Evolutionary conservation across 1,140 invertebrate genomes (phyloP).

Genomic region (Euborellia annulipes): DNA sequence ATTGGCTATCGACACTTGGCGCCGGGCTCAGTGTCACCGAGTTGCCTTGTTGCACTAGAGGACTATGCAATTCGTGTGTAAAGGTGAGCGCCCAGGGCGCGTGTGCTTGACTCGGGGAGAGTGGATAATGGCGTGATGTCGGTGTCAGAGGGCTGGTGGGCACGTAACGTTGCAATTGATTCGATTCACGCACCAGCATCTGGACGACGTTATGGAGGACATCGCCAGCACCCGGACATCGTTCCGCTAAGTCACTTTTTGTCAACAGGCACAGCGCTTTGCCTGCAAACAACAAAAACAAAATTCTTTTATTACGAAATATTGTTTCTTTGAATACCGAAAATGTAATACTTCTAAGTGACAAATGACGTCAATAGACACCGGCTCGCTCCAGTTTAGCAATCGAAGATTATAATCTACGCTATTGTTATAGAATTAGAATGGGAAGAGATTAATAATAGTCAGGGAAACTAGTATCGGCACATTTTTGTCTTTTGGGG

Average conservation of each 20-base stretch:
- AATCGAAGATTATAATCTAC: no score
- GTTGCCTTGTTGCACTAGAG: slow-evolving; percentile 46
- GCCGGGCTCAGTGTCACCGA: slow-evolving; percentile 80
- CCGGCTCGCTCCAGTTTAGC: no score
- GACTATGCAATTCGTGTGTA: slow-evolving; percentile 36
- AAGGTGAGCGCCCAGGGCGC: slow-evolving; percentile 35
- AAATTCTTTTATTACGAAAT: no score
- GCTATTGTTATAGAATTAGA: no score
- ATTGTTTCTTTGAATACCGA: no score
- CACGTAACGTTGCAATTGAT: slow-evolving; percentile 51
- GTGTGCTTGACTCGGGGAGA: slow-evolving; percentile 39
- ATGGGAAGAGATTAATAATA: no score
- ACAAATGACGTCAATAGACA: no score
- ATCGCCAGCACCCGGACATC: slow-evolving; percentile 82
- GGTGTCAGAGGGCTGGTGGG: slow-evolving; percentile 69
- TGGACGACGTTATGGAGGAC: slow-evolving; percentile 85
- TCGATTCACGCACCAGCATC: slow-evolving; percentile 67
- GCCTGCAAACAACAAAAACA: slow-evolving; percentile 33
- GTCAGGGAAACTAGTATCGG: no score
- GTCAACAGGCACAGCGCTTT: slow-evolving; percentile 82
- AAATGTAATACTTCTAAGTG: no score
- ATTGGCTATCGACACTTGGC: slow-evolving; percentile 72
- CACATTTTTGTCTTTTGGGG: no score
- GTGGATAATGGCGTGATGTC: slow-evolving; percentile 55
- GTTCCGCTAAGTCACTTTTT: slow-evolving; percentile 73